Conservation (phyloP, 2,888 invertebrate species). For the Lithophane semibrunnea region DNA sequence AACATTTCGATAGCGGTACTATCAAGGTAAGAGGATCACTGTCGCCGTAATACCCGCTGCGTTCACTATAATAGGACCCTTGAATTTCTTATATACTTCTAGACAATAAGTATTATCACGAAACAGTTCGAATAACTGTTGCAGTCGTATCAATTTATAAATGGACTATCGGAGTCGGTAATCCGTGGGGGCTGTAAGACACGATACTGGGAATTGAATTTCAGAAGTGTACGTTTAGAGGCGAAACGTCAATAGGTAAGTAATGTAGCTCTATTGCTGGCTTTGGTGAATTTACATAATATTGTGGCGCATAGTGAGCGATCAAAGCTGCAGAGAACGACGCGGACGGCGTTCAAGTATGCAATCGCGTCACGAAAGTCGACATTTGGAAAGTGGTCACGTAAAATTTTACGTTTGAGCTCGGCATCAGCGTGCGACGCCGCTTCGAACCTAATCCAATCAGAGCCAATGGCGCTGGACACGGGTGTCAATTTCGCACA, state of each 20-base stretch:
- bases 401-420: constrained; percentile 90
- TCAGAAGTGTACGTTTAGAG: constrained; percentile 67
- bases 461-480: constrained; percentile 86
- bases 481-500: constrained; percentile 85
- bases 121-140: constrained; percentile 49
- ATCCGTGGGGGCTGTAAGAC: constrained; percentile 59
- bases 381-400: constrained; percentile 88
- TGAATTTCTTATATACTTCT: constrained; percentile 65
- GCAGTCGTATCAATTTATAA: constrained; percentile 57
- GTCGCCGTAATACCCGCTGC: constrained; percentile 75
- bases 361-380: constrained; percentile 85
- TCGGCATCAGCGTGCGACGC: constrained; percentile 84
- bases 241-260: constrained; percentile 72
- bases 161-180: constrained; percentile 43
- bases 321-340: constrained; percentile 77
- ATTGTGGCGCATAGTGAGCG: constrained; percentile 78
- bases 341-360: constrained; percentile 78
- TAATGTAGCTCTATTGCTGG: constrained; percentile 74
- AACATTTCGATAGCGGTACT: constrained; percentile 76
- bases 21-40: constrained; percentile 85
- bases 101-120: constrained; percentile 46
- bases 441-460: constrained; percentile 89
- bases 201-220: constrained; percentile 71
- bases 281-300: constrained; percentile 84
- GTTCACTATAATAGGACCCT: constrained; percentile 71